Percentiles rank a stretch among this genome's conserved stretches.
phyloP scores from a whole-genome alignment of 1,140 invertebrate genomes.

The Caerostris darwini region DNA sequence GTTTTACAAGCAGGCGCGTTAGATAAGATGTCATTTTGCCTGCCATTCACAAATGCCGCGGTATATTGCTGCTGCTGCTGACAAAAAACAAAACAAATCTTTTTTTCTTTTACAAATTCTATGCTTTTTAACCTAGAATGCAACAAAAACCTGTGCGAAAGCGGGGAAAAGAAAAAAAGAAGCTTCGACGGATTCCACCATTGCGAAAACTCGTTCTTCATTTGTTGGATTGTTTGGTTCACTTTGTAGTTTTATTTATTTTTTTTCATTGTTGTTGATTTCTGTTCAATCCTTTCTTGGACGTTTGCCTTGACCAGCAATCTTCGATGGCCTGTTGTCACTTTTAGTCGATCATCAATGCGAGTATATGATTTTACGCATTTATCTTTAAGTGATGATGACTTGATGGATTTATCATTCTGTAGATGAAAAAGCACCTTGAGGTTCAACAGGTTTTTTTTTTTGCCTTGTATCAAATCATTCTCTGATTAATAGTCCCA shows the following conservation, averaged over 20 bases:
- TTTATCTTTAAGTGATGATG: slow-evolving; percentile 7
- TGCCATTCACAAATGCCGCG: no score
- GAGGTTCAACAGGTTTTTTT: not conserved
- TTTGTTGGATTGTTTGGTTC: slow-evolving; percentile 21
- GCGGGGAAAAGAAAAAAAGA: not conserved
- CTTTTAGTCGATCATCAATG: not conserved
- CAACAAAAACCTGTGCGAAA: not conserved
- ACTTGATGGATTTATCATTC: not conserved
- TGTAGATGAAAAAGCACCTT: not conserved
- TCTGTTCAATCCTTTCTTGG: not conserved
- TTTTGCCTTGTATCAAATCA: not conserved
- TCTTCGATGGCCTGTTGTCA: not conserved
- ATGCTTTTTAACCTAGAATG: slow-evolving; percentile 2
- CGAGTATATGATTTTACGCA: not conserved
- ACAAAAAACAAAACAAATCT: not conserved
- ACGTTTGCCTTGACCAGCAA: slow-evolving; percentile 42
- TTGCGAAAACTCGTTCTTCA: not conserved
- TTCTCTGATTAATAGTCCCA: not conserved
- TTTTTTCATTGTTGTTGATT: not conserved
- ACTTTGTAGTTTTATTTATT: no score
- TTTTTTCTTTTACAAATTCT: not conserved
- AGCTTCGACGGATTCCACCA: not conserved
- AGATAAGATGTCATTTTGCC: not conserved
- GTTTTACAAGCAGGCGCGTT: not conserved
- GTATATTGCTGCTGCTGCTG: no score